Evolutionary conservation across 2,888 invertebrate species (phyloP), one percentile per base, ranked within the genome.

Genomic region (Mimas tiliae): DNA sequence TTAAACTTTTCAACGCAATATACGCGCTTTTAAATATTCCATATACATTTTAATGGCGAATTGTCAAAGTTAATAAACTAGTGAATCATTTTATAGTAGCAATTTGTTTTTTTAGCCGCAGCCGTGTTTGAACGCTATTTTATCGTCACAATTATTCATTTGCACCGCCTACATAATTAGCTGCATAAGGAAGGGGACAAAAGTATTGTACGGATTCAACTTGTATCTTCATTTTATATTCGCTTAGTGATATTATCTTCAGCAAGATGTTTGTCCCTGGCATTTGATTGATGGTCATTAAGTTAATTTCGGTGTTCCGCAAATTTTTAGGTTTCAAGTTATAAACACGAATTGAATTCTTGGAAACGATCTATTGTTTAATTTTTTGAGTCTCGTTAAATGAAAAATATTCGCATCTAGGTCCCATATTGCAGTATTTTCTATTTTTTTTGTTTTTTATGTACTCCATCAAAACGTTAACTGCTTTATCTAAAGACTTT

Each of bases 1-100:
- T 58, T 58, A 21, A 42, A 58, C 19, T 42, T 38, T 38, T 58
- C 42, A 58, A 58, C 58, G 38, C 42, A n/a, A 58, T 12, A 58
- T 58, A 42, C 19, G 38, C 58, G 38, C 42, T 58, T 42, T 58
- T 58, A 42, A 58, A 58, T 42, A 42, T 58, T 58, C 38, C 38
- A 55, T 55, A 55, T 38, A 38, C 38, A 58, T 42, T 38, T 16
- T 58, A 58, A 38, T 11, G 16, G 55, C 19, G 11, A 38, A 38
- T 58, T 19, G 19, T 42, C 58, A 58, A 11, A 58, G 58, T 42
- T 58, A 58, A 58, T 58, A 58, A 42, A 42, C 42, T 42, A 19
- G 58, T 42, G 58, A 58, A 58, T 58, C 58, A 58, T 38, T 58
- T 58, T 58, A 42, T 58, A 42, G 58, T 42, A 42, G 42, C 58